Conservation (phyloP, 2,797 vertebrate species). For the Cygnus olor region DNA sequence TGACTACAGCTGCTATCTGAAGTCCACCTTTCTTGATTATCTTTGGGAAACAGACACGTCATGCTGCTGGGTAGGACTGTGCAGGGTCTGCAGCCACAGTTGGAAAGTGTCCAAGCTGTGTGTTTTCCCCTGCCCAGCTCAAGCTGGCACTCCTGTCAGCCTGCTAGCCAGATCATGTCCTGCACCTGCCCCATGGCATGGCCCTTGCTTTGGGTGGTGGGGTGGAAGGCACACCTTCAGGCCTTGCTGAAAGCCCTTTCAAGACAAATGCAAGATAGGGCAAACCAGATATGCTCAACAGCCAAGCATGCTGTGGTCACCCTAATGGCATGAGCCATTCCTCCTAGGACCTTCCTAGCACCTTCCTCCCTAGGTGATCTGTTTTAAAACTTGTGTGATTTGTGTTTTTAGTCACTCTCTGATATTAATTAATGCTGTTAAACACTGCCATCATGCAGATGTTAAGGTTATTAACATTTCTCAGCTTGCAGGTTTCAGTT, state of each 20-base stretch:
- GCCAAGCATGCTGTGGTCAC: rapidly evolving
- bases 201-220: too few relatives aligned
- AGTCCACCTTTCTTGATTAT: not conserved
- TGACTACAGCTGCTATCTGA: not conserved
- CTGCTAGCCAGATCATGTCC: too few relatives aligned
- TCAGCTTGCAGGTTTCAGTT: not conserved
- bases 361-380: not conserved
- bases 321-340: too few relatives aligned
- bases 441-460: too few relatives aligned
- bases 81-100: too few relatives aligned
- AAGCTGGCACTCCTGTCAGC: not conserved
- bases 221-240: not conserved
- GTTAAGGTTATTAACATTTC: not conserved
- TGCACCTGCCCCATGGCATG: too few relatives aligned
- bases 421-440: not conserved
- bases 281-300: not conserved
- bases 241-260: not conserved
- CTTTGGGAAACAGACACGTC: not conserved
- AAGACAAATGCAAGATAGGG: not conserved
- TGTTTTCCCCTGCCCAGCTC: not conserved
- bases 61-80: not conserved
- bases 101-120: rapidly evolving
- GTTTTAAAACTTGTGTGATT: not conserved
- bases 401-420: not conserved
- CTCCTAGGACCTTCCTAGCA: too few relatives aligned